Conservation (phyloP, 2,888 invertebrate genomes). For the Drosophila quinaria region DNA sequence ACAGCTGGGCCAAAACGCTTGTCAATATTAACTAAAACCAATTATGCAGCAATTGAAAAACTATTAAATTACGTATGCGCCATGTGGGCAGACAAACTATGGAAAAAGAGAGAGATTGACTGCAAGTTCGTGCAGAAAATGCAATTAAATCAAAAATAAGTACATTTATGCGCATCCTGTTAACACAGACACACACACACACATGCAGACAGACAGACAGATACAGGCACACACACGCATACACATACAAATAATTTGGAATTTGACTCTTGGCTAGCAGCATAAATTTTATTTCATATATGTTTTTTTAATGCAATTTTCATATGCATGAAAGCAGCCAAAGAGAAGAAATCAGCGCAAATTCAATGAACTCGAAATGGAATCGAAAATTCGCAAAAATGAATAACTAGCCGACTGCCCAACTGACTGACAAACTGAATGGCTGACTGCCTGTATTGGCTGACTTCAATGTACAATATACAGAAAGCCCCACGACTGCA, state of each 20-base stretch:
- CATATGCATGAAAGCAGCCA: constrained; percentile 51
- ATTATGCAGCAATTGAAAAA: constrained; percentile 66
- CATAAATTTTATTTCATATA: constrained; percentile 66
- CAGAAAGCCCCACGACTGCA: constrained; percentile 31
- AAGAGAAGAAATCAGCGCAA: constrained; percentile 69
- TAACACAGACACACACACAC: constrained; percentile 28
- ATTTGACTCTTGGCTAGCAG: constrained; percentile 43
- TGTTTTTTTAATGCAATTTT: constrained; percentile 69
- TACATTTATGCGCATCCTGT: constrained; percentile 68
- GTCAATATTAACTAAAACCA: constrained; percentile 78
- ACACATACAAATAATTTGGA: constrained; percentile 30
- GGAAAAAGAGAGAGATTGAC: neutral
- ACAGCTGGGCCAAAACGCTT: constrained; percentile 62
- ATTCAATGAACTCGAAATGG: constrained; percentile 82
- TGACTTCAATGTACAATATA: constrained; percentile 25
- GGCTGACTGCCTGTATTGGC: constrained; percentile 19
- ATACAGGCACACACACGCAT: constrained; percentile 11
- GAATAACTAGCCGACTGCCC: constrained; percentile 14
- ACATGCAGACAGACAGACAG: constrained; percentile 5
- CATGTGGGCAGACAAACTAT: constrained; percentile 17
- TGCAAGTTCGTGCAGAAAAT: constrained; percentile 45
- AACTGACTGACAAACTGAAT: constrained; percentile 28
- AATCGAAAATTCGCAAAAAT: constrained; percentile 54
- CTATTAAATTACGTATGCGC: constrained; percentile 76
- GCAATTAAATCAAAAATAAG: constrained; percentile 75